Evolutionary conservation across 2,888 invertebrate species (phyloP).

Genomic region (Cremastobaeus sp.): DNA sequence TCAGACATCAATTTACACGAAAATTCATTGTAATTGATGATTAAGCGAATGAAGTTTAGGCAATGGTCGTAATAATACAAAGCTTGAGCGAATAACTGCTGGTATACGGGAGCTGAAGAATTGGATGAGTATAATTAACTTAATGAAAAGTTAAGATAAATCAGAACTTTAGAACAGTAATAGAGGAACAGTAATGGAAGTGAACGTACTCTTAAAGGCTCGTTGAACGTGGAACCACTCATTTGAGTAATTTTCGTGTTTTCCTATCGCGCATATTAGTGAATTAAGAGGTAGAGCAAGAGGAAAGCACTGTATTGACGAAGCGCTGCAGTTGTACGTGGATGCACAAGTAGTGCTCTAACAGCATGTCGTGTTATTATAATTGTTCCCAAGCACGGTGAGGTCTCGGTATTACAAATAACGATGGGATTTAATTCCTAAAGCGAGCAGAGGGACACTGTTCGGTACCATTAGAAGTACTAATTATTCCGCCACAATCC

Average conservation of each 20-base stretch:
- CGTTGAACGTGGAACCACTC: no score
- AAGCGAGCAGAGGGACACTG: slow-evolving; percentile 21
- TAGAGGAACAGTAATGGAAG: no score
- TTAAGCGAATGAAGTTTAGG: no score
- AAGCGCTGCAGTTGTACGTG: neutral
- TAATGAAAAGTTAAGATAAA: no score
- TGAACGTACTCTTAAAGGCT: no score
- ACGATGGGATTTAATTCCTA: slow-evolving; percentile 31
- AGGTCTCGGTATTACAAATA: slow-evolving; percentile 27
- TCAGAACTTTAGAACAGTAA: no score
- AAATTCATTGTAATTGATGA: no score
- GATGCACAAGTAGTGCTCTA: slow-evolving; percentile 1
- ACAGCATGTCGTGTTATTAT: slow-evolving; percentile 19
- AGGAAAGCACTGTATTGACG: slow-evolving; percentile 14
- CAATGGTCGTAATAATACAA: no score
- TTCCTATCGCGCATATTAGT: slow-evolving; percentile 1
- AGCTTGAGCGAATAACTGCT: no score
- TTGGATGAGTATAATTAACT: no score
- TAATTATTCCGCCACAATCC: slow-evolving; percentile 45
- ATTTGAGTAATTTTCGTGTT: neutral
- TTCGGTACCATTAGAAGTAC: slow-evolving; percentile 27
- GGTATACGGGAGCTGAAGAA: no score
- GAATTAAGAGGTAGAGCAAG: neutral
- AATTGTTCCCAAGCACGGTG: slow-evolving; percentile 27
- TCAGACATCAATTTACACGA: no score